phyloP scores from a whole-genome alignment of 2,797 vertebrate genomes.

The Neosalanx taihuensis region DNA sequence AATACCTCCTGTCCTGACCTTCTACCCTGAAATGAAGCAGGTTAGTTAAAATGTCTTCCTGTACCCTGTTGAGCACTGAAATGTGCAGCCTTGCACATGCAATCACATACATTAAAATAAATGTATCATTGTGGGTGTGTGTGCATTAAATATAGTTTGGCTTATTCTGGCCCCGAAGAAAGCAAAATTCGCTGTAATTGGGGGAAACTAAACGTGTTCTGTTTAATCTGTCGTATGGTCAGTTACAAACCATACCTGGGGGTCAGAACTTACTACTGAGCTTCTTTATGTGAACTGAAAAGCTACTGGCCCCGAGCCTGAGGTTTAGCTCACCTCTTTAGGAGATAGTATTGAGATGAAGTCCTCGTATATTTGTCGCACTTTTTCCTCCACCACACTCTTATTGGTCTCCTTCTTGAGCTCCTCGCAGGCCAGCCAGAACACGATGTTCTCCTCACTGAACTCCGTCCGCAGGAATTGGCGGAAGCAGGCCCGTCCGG shows the following conservation, averaged over 20 bases:
- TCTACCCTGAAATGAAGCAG: no score
- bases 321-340: constrained; percentile 84
- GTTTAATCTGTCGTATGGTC: neutral
- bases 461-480: constrained; percentile 95
- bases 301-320: neutral
- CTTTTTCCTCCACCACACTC: constrained; percentile 89
- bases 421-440: constrained; percentile 97
- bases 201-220: no score
- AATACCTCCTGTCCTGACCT: no score
- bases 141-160: no score
- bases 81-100: no score
- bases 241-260: neutral
- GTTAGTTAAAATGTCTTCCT: no score
- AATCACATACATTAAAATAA: no score
- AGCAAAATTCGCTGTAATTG: no score
- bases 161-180: no score
- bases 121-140: no score
- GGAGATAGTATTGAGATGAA: constrained; percentile 98
- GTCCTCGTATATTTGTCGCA: constrained; percentile 93
- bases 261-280: neutral
- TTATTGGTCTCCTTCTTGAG: constrained; percentile 93
- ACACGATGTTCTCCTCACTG: constrained; percentile 98
- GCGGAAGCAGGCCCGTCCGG: constrained; percentile 86
- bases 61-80: no score
- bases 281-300: neutral